Evolutionary conservation across 2,888 invertebrate species (phyloP).

Genomic region (Cheilosia grossa): DNA sequence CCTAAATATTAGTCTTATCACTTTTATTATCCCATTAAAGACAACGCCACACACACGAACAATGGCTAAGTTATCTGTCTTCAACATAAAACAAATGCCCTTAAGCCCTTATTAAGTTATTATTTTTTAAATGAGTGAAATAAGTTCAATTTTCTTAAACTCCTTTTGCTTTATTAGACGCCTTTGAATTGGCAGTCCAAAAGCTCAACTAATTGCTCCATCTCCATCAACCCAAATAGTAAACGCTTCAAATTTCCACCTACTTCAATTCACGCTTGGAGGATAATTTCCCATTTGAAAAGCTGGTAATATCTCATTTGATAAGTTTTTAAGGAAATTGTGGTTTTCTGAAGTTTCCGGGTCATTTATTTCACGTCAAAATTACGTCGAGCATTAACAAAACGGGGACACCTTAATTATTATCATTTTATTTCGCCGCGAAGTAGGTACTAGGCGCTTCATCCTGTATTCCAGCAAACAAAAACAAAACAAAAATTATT

Average conservation of each 20-base stretch:
- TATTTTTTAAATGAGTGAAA: too few relatives aligned
- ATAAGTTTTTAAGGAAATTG: conserved; percentile 26
- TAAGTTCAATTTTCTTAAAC: too few relatives aligned
- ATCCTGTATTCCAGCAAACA: conserved; percentile 1
- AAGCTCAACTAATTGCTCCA: too few relatives aligned
- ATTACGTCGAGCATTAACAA: conserved; percentile 35
- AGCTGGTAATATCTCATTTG: conserved; percentile 1
- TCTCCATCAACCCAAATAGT: too few relatives aligned
- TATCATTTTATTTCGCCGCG: conserved; percentile 41
- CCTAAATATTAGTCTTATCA: too few relatives aligned
- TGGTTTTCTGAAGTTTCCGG: conserved; percentile 35
- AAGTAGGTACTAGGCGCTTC: conserved; percentile 24
- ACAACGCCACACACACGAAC: too few relatives aligned
- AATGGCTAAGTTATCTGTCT: too few relatives aligned
- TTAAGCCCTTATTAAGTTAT: too few relatives aligned
- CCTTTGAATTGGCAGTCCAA: too few relatives aligned
- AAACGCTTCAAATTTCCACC: not conserved
- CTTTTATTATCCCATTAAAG: too few relatives aligned
- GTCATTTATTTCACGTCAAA: conserved; percentile 50
- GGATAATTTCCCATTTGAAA: not conserved
- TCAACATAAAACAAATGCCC: too few relatives aligned
- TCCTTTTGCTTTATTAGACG: too few relatives aligned
- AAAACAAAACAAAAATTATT: conserved; percentile 17
- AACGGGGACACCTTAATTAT: conserved; percentile 45
- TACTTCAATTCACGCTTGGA: not conserved